Evolutionary conservation across 2,888 invertebrate genomes (phyloP).

Genomic region (Rotaria magnacalcarata): DNA sequence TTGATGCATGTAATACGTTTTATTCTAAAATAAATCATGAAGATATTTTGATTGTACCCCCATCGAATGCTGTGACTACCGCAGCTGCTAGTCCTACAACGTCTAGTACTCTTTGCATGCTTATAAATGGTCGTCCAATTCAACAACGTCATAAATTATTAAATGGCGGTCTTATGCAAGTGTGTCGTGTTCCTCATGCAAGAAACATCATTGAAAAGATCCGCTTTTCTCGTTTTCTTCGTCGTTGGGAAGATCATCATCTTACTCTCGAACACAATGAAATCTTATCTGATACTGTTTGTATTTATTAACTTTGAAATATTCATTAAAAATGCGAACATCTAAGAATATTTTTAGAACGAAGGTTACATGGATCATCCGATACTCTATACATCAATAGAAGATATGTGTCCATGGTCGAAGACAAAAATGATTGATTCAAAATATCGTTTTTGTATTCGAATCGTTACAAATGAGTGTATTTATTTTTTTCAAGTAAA

Average conservation of each 20-base stretch:
- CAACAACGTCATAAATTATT: constrained; percentile 41
- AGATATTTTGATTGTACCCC: too few relatives aligned
- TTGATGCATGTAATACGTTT: background rate
- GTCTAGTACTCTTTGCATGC: background rate
- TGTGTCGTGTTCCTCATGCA: constrained; percentile 73
- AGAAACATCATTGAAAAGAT: constrained; percentile 74
- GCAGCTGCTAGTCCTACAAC: background rate
- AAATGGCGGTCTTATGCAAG: constrained; percentile 65
- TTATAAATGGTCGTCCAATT: background rate
- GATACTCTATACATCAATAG: constrained; percentile 70
- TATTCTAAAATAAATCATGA: too few relatives aligned
- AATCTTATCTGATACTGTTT: constrained; percentile 70
- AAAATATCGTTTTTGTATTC: constrained; percentile 44
- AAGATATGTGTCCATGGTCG: constrained; percentile 61
- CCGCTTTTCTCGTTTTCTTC: constrained; percentile 71
- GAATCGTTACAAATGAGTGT: constrained; percentile 28
- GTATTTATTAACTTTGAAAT: constrained; percentile 26
- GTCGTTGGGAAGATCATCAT: constrained; percentile 72
- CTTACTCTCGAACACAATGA: constrained; percentile 68
- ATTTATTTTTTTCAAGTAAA: constrained; percentile 32
- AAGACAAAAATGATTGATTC: constrained; percentile 36
- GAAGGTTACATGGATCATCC: constrained; percentile 65
- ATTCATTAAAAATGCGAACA: background rate
- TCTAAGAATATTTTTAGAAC: constrained; percentile 52
- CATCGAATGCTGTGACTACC: background rate